Base-by-base conservation (phyloP, 2,797 vertebrate species). In the Lepus oiostolus region DNA sequence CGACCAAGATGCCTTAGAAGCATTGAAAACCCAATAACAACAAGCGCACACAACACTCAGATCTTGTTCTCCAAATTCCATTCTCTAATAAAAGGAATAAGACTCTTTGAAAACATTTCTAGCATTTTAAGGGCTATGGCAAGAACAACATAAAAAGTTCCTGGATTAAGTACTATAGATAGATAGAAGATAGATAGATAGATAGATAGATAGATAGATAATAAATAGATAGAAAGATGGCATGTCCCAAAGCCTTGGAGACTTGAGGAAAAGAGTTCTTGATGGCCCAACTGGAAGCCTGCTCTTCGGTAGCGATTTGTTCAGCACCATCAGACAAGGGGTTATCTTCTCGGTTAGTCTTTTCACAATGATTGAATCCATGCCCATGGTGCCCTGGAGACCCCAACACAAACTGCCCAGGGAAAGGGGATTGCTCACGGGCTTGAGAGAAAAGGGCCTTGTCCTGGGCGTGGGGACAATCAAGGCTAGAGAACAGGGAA, bases 1-100 rank as follows among this genome's bases (percentile, higher is more conserved):
- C 22, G 32, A 28, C 2, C 2, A 0, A 77, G 6, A 13, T 10
- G 4, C 0, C 28, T 0, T 1, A 9, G 1, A 47, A 0, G 14
- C 12, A 2, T 0, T 1, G 67, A 16, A 3, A 28, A 1, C 26
- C 21, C 62, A 0, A 32, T 5, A 22, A 42, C 21, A 35, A 4
- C 4, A 35, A 38, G 14, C 28, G 38, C 8, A n/a, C 35, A 4
- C 4, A 24, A 11, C 7, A 35, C n/a, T 14, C 19, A 11, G n/a
- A 2, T 21, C 16, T 38, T 74, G 16, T 70, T 63, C 35, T 17
- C 72, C 28, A 71, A 42, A 21, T 5, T 35, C 8, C 13, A 4
- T 26, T 83, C 30, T 90, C 26, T 3, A 42, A 7, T 24, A 16
- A 8, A 58, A 85, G n/a, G 17, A 35, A 24, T 32, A 32, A 7